Conservation (phyloP, 2,888 invertebrate species). For the Heliconius sara region DNA sequence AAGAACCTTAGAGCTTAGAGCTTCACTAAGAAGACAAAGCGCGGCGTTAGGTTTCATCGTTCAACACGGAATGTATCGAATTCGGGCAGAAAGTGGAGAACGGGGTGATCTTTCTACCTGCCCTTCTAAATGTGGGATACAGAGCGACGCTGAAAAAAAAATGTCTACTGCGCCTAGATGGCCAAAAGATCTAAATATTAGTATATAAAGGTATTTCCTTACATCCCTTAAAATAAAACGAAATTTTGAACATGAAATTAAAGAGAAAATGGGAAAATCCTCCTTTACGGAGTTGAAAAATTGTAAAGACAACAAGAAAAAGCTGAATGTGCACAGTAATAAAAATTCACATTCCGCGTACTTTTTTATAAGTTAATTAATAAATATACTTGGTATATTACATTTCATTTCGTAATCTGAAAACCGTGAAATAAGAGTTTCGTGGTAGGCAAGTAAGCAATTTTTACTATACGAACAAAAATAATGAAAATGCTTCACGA, state of each 20-base stretch:
- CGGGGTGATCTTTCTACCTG: too few relatives aligned
- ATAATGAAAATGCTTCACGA: neutral
- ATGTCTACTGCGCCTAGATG: too few relatives aligned
- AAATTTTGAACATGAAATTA: neutral
- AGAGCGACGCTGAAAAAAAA: too few relatives aligned
- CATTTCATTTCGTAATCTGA: constrained; percentile 8
- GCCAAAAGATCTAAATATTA: too few relatives aligned
- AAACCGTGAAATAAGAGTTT: constrained; percentile 19
- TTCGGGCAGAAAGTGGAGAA: too few relatives aligned
- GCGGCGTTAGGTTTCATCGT: too few relatives aligned
- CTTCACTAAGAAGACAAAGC: too few relatives aligned
- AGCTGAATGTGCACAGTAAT: neutral
- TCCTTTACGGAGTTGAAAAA: neutral
- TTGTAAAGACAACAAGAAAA: neutral
- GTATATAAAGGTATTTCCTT: neutral
- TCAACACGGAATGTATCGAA: too few relatives aligned
- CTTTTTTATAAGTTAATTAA: constrained; percentile 19
- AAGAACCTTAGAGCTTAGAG: too few relatives aligned
- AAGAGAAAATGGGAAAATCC: neutral
- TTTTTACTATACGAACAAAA: neutral
- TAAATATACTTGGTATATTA: neutral
- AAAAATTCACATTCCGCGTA: neutral
- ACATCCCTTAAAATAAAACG: neutral
- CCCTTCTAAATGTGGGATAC: too few relatives aligned
- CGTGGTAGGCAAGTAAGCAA: neutral